Percentiles rank a stretch among this genome's conserved stretches.
phyloP scores from a whole-genome alignment of 2,888 invertebrate species.

The Plebejus anna region DNA sequence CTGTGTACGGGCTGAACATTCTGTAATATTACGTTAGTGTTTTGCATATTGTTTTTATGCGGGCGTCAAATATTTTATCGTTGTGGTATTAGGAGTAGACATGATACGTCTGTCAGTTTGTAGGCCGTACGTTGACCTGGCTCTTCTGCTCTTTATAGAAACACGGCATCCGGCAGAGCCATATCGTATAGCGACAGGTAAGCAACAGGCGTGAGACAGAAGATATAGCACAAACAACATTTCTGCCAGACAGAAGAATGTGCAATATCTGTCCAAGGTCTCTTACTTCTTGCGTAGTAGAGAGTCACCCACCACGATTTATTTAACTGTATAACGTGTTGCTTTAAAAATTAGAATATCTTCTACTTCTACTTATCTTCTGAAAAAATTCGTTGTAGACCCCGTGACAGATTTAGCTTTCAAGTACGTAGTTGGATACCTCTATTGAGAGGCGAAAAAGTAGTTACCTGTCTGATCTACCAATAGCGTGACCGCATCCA shows the following conservation, averaged over 20 bases:
- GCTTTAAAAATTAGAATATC: background rate
- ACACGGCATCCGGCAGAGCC: background rate
- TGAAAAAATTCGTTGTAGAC: background rate
- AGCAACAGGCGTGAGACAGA: background rate
- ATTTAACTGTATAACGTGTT: background rate
- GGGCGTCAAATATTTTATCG: slow-evolving; percentile 22
- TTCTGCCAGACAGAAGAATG: no score
- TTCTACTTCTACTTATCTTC: background rate
- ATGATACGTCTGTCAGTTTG: slow-evolving; percentile 2
- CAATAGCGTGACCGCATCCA: no score
- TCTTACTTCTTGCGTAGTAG: no score
- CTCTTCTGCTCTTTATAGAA: background rate
- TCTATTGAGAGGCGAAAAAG: no score
- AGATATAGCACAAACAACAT: background rate
- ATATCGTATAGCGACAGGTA: background rate
- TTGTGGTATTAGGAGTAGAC: background rate
- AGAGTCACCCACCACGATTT: no score
- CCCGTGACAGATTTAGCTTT: background rate
- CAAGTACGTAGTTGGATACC: no score
- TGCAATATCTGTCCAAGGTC: no score
- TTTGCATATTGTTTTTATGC: slow-evolving; percentile 27
- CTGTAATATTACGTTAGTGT: background rate
- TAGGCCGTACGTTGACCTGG: slow-evolving; percentile 19
- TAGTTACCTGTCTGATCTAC: no score
- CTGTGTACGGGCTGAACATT: background rate